A percentile compares a stretch with the other conserved stretches of the same genome.
Conservation (phyloP, 2,113 vertebrate genomes). For the Burhinus bistriatus region DNA sequence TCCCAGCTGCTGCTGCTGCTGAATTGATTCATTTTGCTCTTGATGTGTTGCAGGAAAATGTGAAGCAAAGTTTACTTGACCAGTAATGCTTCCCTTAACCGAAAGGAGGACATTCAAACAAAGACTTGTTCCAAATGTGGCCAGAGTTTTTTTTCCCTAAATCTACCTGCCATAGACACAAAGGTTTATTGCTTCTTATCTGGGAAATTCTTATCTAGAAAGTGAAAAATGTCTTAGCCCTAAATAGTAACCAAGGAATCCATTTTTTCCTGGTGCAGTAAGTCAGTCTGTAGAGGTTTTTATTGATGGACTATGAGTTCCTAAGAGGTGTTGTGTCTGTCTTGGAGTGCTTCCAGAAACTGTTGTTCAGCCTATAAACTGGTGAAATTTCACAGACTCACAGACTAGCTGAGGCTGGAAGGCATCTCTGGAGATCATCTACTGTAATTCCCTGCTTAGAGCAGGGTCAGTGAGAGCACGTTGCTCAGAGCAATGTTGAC, state of each 20-base stretch:
- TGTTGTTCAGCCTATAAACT: background rate
- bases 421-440: background rate
- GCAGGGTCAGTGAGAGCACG: background rate
- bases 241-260: background rate
- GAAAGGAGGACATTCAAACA: background rate
- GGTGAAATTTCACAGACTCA: constrained; percentile 24
- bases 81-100: background rate
- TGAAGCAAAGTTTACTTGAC: constrained; percentile 37
- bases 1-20: constrained; percentile 6
- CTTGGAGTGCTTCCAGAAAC: constrained; percentile 15
- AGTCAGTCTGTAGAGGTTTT: background rate
- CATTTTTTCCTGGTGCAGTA: background rate
- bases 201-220: background rate
- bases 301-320: background rate
- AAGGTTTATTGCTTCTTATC: background rate
- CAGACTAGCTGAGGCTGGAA: background rate
- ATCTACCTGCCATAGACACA: background rate
- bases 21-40: constrained; percentile 22
- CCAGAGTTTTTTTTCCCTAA: background rate
- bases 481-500: background rate
- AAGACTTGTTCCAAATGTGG: background rate
- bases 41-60: background rate
- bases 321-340: background rate
- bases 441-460: background rate
- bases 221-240: background rate